phyloP scores from a whole-genome alignment of 1,140 invertebrate genomes.

The Ceratitis capitata region DNA sequence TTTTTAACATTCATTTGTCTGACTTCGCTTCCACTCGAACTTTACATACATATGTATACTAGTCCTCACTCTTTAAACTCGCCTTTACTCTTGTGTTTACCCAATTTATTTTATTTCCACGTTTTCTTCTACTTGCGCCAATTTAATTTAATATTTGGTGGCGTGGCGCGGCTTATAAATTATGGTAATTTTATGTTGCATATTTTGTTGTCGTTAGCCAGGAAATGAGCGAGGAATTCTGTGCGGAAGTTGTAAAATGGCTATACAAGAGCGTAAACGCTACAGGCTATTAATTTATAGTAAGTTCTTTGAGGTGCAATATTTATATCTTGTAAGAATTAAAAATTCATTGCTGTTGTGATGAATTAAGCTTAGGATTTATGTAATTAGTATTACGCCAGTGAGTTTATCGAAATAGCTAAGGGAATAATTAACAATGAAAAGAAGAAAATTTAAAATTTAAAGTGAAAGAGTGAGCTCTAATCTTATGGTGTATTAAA shows the following conservation, averaged over 20 bases:
- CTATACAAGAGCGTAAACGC: background rate
- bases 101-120: background rate
- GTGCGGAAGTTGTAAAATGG: constrained; percentile 10
- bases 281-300: background rate
- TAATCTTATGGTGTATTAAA: no score
- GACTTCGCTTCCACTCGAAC: no score
- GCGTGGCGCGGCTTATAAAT: constrained; percentile 11
- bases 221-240: background rate
- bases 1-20: no score
- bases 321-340: background rate
- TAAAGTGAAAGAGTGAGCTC: no score
- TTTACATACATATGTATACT: background rate
- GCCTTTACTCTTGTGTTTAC: background rate
- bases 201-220: background rate
- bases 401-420: background rate
- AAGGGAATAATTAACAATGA: background rate
- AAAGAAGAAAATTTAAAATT: background rate
- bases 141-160: constrained; percentile 35
- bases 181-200: constrained; percentile 25
- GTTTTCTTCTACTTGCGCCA: background rate
- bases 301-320: background rate
- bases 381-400: background rate
- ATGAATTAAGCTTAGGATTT: background rate
- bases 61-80: background rate
- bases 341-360: background rate